These are phyloP conservation scores for Cygnus buccinator DNA, from an alignment of 2,113 vertebrate genomes.

Conservation along the genomic window DNA sequence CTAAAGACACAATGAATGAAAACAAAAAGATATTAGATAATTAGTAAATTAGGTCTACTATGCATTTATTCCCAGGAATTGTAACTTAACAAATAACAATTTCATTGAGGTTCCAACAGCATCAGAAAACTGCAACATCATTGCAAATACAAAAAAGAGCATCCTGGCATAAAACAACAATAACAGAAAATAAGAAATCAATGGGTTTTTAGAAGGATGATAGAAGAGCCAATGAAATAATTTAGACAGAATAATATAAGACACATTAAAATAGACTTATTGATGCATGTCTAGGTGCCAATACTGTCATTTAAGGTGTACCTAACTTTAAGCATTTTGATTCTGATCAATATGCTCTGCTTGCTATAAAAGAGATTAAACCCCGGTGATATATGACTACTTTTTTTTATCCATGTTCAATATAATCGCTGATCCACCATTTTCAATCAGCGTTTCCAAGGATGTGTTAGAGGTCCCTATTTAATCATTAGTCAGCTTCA, in stretches of 20 bases:
- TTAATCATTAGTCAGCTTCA: conserved; percentile 1
- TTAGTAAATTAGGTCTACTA: not conserved
- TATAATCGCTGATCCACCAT: not conserved
- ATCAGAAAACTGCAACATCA: not conserved
- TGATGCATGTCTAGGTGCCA: conserved; percentile 31
- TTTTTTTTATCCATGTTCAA: conserved; percentile 30
- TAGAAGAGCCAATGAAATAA: conserved; percentile 42
- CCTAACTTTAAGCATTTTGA: conserved; percentile 38
- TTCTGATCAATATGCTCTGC: conserved; percentile 54
- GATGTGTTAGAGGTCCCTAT: not conserved
- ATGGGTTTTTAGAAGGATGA: conserved; percentile 32
- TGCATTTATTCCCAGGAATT: not conserved
- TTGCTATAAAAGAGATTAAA: conserved; percentile 59
- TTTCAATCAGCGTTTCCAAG: conserved; percentile 42
- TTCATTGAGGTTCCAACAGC: not conserved
- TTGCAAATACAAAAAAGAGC: not conserved
- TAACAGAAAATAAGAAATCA: not conserved
- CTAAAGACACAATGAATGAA: not conserved
- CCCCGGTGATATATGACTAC: conserved; percentile 16
- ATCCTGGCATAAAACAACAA: not conserved
- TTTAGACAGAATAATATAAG: conserved; percentile 32
- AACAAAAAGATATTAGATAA: not conserved
- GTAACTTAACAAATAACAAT: not conserved
- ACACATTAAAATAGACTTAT: conserved; percentile 24
- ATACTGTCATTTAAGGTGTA: conserved; percentile 51